Evolutionary conservation across 2,113 vertebrate genomes (phyloP).

Genomic region (Chloropsis cyanopogon): DNA sequence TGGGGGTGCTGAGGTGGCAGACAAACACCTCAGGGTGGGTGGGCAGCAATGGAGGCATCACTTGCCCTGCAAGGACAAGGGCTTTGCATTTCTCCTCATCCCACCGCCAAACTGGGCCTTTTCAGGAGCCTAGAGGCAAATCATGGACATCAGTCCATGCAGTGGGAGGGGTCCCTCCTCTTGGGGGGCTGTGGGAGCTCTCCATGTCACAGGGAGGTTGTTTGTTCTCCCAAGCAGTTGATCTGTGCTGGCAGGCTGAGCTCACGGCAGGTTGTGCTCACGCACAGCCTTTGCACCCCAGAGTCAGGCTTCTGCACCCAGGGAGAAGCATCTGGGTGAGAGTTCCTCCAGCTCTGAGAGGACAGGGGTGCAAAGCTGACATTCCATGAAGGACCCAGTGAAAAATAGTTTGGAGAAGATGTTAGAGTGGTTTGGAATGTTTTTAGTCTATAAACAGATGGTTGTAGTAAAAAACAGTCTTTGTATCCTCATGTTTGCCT

Average conservation of each 20-base stretch:
- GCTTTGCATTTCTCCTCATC: fast-evolving
- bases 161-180: not conserved
- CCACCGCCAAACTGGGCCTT: not conserved
- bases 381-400: fast-evolving
- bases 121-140: not conserved
- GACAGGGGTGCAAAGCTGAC: not conserved
- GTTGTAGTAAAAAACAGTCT: not conserved
- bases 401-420: not conserved
- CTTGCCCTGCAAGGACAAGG: not conserved
- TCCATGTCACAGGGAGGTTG: not conserved
- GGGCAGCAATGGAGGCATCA: not conserved
- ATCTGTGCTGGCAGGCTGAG: not conserved
- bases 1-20: not conserved
- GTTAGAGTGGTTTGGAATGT: not conserved
- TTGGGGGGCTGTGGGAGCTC: not conserved
- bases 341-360: not conserved
- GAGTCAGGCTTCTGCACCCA: not conserved
- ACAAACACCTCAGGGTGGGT: not conserved
- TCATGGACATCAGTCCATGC: fast-evolving
- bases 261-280: fast-evolving
- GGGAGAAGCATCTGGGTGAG: not conserved
- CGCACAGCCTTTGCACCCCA: fast-evolving
- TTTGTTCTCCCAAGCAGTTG: not conserved
- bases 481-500: not conserved
- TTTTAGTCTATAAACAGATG: not conserved